Conservation (phyloP, 2,888 invertebrate species). For the Himalopsyche japonica region DNA sequence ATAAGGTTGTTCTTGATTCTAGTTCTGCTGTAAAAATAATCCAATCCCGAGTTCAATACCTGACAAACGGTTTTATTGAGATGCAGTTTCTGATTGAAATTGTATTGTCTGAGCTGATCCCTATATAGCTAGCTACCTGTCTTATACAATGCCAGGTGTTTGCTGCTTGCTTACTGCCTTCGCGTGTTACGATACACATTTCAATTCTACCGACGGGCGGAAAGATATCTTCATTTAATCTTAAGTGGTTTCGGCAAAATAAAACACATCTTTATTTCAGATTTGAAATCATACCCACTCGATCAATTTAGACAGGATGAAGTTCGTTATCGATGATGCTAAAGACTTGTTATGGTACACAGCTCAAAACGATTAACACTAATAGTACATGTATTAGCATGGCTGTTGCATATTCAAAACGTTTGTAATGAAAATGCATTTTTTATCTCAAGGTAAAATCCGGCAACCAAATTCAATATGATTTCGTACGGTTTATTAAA, state of each 20-base stretch:
- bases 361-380: neutral
- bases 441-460: no score
- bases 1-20: neutral
- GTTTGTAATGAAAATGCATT: no score
- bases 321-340: neutral
- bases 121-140: neutral
- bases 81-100: neutral
- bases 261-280: constrained; percentile 10
- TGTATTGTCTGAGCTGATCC: neutral
- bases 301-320: neutral
- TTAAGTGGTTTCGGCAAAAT: constrained; percentile 20
- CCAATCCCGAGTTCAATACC: neutral
- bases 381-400: no score
- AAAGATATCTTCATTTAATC: constrained; percentile 30
- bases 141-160: constrained; percentile 20
- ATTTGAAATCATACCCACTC: constrained; percentile 17
- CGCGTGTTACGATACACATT: constrained; percentile 12
- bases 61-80: neutral
- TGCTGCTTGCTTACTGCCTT: neutral
- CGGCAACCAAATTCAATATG: no score
- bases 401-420: no score
- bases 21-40: constrained; percentile 4
- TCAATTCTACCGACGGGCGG: constrained; percentile 19
- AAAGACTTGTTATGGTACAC: neutral
- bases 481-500: no score